Conservation (phyloP, 2,888 invertebrate species). For the Tipula vernalis region DNA sequence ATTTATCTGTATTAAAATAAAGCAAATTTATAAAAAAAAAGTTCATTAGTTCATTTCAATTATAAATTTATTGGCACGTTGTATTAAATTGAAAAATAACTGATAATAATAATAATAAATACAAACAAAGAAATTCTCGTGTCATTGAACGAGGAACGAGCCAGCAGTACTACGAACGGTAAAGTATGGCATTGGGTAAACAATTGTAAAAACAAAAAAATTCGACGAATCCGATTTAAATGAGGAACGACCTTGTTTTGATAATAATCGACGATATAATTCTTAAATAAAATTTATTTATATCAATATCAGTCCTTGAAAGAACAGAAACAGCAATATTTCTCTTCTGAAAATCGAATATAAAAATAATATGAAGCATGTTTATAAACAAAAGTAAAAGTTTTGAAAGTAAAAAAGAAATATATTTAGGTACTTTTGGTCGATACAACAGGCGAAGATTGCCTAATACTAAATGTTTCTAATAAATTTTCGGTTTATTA, state of each 20-base stretch:
- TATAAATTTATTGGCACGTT: not conserved
- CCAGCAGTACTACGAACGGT: not conserved
- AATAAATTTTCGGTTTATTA: no score
- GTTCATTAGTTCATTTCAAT: not conserved
- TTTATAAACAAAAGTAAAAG: no score
- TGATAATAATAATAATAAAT: not conserved
- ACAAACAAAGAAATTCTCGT: not conserved
- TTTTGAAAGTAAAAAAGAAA: no score
- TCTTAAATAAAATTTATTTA: no score
- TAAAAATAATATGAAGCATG: no score
- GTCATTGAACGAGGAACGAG: not conserved
- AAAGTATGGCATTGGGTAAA: not conserved
- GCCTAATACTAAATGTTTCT: no score
- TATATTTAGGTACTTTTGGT: no score
- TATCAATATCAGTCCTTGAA: no score
- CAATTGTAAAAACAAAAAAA: not conserved
- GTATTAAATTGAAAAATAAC: not conserved
- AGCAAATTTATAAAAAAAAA: not conserved
- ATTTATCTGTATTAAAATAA: conserved; percentile 56
- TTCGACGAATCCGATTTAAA: not conserved
- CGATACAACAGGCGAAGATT: no score
- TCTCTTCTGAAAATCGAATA: no score
- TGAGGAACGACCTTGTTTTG: not conserved
- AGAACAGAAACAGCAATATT: no score
- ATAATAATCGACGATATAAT: no score